Conservation (phyloP, 1,140 invertebrate species). For the Lepidurus arcticus region DNA sequence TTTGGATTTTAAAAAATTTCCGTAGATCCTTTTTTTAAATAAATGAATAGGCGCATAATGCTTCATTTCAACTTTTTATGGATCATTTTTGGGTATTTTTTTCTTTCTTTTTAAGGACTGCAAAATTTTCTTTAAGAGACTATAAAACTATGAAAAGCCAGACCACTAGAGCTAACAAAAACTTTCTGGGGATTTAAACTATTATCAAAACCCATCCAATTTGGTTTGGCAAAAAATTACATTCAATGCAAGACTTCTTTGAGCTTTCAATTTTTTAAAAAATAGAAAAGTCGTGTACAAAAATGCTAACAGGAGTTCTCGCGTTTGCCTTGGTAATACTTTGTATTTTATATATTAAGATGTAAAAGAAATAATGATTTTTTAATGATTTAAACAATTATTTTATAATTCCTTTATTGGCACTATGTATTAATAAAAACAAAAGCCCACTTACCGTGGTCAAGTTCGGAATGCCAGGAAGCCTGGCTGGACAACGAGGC, state of each 20-base stretch:
- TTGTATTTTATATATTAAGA: neutral
- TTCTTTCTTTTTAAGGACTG: neutral
- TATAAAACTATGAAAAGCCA: neutral
- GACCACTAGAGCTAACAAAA: neutral
- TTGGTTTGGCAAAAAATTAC: neutral
- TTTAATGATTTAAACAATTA: too few relatives aligned
- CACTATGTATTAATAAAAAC: neutral
- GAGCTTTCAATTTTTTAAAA: too few relatives aligned
- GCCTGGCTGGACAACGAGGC: slow-evolving; percentile 51
- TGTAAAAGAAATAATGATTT: slow-evolving; percentile 5
- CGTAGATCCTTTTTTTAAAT: too few relatives aligned
- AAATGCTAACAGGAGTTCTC: too few relatives aligned
- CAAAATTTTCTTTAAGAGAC: neutral
- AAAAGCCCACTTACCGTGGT: slow-evolving; percentile 46
- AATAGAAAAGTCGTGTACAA: too few relatives aligned
- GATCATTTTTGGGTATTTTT: neutral
- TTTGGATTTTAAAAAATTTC: too few relatives aligned
- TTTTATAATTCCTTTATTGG: too few relatives aligned
- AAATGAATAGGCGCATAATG: too few relatives aligned
- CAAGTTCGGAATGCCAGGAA: slow-evolving; percentile 56
- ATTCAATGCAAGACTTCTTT: too few relatives aligned
- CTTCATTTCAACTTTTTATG: slow-evolving; percentile 26
- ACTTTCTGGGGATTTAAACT: neutral
- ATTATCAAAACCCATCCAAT: neutral
- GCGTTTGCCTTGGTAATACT: neutral